These are phyloP conservation scores for Xestia ashworthii DNA, from an alignment of 2,888 invertebrate genomes.

Conservation along the genomic window DNA sequence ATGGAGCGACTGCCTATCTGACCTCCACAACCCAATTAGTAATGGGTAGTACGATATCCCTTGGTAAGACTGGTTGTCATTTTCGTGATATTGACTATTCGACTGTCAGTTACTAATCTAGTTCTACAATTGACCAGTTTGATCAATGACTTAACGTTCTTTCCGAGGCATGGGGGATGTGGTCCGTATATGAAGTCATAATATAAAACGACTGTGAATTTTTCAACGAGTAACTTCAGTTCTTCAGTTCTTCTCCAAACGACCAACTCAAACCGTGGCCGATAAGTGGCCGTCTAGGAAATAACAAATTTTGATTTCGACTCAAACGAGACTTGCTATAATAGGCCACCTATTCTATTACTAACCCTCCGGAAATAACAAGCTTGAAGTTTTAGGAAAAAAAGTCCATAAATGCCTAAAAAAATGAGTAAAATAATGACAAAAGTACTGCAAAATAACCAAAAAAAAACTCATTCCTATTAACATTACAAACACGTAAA, in stretches of 20 bases:
- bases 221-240: neutral
- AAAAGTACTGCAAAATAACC: neutral
- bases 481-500: constrained; percentile 46
- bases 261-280: neutral
- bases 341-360: neutral
- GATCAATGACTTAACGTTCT: neutral
- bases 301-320: neutral
- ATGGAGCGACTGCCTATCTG: too few relatives aligned
- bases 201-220: neutral
- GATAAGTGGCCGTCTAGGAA: neutral
- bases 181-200: neutral
- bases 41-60: too few relatives aligned
- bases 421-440: neutral
- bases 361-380: neutral
- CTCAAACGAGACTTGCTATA: neutral
- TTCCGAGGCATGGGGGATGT: neutral
- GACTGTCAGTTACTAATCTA: too few relatives aligned
- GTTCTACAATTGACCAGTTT: neutral
- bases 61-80: too few relatives aligned
- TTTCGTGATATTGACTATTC: too few relatives aligned
- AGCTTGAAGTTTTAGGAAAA: neutral
- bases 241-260: neutral
- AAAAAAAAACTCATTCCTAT: neutral
- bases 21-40: too few relatives aligned
- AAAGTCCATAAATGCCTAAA: neutral